Percentiles rank a stretch among this genome's conserved stretches.
Conservation (phyloP, 2,797 vertebrate species). For the Spea hammondii region DNA sequence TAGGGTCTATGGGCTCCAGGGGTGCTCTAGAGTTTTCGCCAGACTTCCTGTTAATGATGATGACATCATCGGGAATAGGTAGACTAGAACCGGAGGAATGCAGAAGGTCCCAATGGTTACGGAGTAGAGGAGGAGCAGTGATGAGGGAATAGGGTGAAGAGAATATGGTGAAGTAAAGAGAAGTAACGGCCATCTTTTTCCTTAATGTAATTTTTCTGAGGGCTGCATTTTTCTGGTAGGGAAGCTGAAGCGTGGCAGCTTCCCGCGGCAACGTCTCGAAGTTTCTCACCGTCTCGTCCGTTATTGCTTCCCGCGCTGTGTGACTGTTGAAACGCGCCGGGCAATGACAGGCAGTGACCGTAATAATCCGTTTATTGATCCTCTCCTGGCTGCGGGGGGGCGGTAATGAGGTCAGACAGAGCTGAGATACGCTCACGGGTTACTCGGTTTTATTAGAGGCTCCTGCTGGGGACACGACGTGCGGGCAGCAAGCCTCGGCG, state of each 20-base stretch:
- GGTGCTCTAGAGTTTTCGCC: too few relatives aligned
- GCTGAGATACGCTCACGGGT: neutral
- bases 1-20: too few relatives aligned
- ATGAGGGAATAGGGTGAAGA: too few relatives aligned
- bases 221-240: neutral
- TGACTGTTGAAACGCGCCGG: neutral
- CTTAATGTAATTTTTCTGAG: conserved; percentile 1
- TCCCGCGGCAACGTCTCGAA: conserved; percentile 8
- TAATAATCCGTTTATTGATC: conserved; percentile 19
- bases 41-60: too few relatives aligned
- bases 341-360: conserved; percentile 8
- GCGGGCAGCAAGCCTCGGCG: neutral
- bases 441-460: conserved; percentile 19
- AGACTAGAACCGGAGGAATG: too few relatives aligned
- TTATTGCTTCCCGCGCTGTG: neutral
- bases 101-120: too few relatives aligned
- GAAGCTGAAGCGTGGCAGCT: conserved; percentile 10
- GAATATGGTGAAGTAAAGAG: neutral
- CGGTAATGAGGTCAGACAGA: conserved; percentile 29
- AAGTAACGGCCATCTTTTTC: conserved; percentile 3
- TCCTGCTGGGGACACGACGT: conserved; percentile 39
- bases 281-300: conserved; percentile 2
- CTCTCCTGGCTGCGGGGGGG: conserved; percentile 6
- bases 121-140: too few relatives aligned
- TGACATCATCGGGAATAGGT: too few relatives aligned